A percentile compares a stretch with the other conserved stretches of the same genome.
Evolutionary conservation across 30 jellyfish, hydroid and myxozoan genomes (phyloP).

Genomic region (Phacellophora camtschatica): DNA sequence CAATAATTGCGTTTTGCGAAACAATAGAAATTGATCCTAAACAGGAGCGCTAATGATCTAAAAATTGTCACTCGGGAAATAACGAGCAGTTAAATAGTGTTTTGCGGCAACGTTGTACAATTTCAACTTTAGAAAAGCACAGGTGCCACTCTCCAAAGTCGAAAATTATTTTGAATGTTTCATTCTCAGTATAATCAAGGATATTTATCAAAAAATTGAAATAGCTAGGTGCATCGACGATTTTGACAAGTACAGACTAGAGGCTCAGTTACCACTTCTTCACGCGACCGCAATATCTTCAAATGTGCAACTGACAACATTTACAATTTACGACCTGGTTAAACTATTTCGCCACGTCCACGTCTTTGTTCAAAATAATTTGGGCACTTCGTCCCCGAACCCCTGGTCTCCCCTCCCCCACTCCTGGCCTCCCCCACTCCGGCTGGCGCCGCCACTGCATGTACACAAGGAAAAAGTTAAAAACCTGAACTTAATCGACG

Average conservation of each 20-base stretch:
- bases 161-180: too few species aligned
- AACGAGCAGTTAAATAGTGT: too few species aligned
- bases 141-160: too few species aligned
- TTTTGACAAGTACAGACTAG: conserved; percentile 18
- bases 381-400: background rate
- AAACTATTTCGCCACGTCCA: conserved; percentile 19
- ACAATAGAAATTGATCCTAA: too few species aligned
- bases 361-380: conserved; percentile 7
- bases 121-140: too few species aligned
- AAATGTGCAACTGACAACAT: background rate
- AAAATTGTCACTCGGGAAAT: too few species aligned
- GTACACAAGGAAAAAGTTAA: conserved; percentile 11
- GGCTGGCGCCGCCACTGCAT: conserved; percentile 28
- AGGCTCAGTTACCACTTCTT: conserved; percentile 28
- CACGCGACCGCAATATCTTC: conserved; percentile 3
- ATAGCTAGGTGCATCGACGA: conserved; percentile 24
- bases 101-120: too few species aligned
- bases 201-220: too few species aligned
- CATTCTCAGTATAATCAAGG: too few species aligned
- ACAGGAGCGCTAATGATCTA: too few species aligned
- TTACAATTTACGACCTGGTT: conserved; percentile 6
- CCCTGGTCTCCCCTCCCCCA: background rate
- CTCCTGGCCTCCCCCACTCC: conserved; percentile 49
- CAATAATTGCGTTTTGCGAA: too few species aligned
- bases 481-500: conserved; percentile 2